Evolutionary conservation across 2,888 invertebrate species (phyloP), one percentile per base, ranked within the genome.

Genomic region (Eupithecia tripunctaria): DNA sequence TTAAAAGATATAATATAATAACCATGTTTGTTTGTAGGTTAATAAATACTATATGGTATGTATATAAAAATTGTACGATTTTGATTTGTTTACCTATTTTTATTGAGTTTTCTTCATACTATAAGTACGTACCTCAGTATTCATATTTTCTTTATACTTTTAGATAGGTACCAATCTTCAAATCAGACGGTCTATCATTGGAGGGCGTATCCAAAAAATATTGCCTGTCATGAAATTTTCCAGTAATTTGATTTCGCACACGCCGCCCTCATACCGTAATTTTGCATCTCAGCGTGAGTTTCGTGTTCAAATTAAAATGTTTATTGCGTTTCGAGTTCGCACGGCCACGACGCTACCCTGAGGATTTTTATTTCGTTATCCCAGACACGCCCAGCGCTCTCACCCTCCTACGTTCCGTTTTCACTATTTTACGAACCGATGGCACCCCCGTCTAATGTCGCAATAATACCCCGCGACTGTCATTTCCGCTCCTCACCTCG

Each of bases 241-340:
- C 80, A 81, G 82, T 91, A 91, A 94, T 91, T 92, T 81, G 89
- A 93, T 93, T 93, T 87, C 86, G 85, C 85, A 82, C 85, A 85
- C 84, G 83, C 86, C 90, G 87, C 91, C 92, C 92, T 88, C 88
- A 79, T 82, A 84, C 84, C 80, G 91, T 90, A 90, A 94, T 93
- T 93, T 90, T 82, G 82, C 89, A 92, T 93, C 94, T 89, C 94
- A 93, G 94, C 94, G 86, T 93, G 94, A 92, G 91, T 89, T 93
- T 94, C 89, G 92, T 89, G 92, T 90, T 87, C 91, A 93, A 94
- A 94, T 94, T 94, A 94, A 94, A 94, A 93, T 92, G 94, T 94
- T 94, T 94, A 94, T 94, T 94, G 89, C 93, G 87, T 94, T 93
- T 89, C 86, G 84, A 89, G 90, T 94, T 93, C 93, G 94, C 94